Evolutionary conservation across 1,140 invertebrate species (phyloP), one percentile per base, ranked within the genome.

Genomic region (Dendroctonus ponderosae): DNA sequence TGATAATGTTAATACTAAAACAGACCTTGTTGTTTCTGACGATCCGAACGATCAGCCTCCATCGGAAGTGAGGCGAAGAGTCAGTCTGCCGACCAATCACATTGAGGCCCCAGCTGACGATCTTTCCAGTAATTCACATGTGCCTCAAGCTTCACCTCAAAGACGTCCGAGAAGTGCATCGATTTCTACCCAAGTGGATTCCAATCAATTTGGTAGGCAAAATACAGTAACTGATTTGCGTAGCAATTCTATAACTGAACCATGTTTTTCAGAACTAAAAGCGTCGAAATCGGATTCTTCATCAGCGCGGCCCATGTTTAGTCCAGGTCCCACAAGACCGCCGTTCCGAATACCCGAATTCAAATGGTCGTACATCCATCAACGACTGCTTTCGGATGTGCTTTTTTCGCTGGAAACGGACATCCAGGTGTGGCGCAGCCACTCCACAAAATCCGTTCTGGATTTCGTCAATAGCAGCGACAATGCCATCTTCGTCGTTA

Each of bases 281-380:
- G 50, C 51, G 43, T 15, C 40, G 15, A 71, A 71, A 62, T 62
- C 66, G 11, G 66, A 61, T 9, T 52, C 52, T 8, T 7, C 53
- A 14, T 67, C 63, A 6, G 39, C 49, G 9, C 84, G 91, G 62
- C 91, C 93, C 49, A 94, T 96, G 87, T 97, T 97, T 79, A 97
- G 92, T 79, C 93, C 95, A 50, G 95, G 95, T 9, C 95, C 96
- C 11, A 92, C 95, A 14, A 87, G 94, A 72, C 96, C 97, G 26
- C 95, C 97, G 0, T 99, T 99, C 82, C 87, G 97, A 71, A 99
- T 99, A 79, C 97, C 97, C 40, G 97, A 99, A 82, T 99, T 99
- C 81, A 91, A 96, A 73, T 99, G 98, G 97, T 99, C 97, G 5
- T 93, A 95, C 78, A 96, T 99, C 71, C 98, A 99, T 82, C 95